Evolutionary conservation across 2,888 invertebrate species (phyloP).

Genomic region (Sarcophaga variegata): DNA sequence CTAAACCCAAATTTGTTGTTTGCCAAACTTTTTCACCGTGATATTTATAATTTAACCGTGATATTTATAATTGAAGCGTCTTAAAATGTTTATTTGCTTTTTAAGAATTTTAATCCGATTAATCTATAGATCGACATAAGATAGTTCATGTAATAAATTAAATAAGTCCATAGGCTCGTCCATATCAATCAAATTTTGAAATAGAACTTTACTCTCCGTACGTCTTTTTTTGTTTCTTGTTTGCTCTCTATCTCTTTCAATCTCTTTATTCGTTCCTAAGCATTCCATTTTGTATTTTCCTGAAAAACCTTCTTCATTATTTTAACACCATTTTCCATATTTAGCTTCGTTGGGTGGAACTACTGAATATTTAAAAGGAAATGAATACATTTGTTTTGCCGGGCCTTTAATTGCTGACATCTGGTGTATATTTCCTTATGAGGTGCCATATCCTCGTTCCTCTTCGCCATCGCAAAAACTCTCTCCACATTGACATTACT

Average conservation of each 20-base stretch:
- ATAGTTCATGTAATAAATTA: slow-evolving; percentile 31
- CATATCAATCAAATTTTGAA: background rate
- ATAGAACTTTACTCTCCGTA: background rate
- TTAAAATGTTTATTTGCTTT: slow-evolving; percentile 7
- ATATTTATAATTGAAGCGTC: too few relatives aligned
- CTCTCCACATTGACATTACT: background rate
- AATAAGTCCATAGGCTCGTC: slow-evolving; percentile 19
- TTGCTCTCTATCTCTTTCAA: background rate
- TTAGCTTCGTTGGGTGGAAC: slow-evolving; percentile 13
- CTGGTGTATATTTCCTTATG: background rate
- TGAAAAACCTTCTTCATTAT: slow-evolving; percentile 13
- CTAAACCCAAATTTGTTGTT: too few relatives aligned
- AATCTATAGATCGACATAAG: slow-evolving; percentile 18
- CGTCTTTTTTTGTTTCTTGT: slow-evolving; percentile 20
- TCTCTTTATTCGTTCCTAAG: slow-evolving; percentile 26
- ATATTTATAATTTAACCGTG: too few relatives aligned
- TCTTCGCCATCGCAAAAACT: slow-evolving; percentile 14
- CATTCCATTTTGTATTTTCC: slow-evolving; percentile 2
- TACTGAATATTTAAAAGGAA: slow-evolving; percentile 8
- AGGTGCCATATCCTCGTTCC: background rate
- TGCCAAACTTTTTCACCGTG: too few relatives aligned
- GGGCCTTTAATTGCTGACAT: slow-evolving; percentile 10
- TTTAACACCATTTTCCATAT: slow-evolving; percentile 15
- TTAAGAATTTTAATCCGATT: slow-evolving; percentile 17
- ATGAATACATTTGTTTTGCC: slow-evolving; percentile 20